phyloP scores from a whole-genome alignment of 2,113 vertebrate species.

The Myocastor coypus region DNA sequence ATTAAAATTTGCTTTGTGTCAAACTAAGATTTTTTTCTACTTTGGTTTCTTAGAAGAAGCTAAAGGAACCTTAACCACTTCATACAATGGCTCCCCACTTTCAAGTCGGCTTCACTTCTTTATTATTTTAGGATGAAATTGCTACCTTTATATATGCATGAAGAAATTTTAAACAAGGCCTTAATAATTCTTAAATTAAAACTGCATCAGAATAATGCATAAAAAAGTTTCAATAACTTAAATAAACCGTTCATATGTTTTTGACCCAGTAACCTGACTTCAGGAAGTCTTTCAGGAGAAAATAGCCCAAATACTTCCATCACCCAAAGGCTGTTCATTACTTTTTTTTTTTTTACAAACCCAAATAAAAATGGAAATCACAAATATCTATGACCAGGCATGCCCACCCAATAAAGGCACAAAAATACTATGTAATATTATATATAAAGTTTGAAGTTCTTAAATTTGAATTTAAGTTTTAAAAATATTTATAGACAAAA shows the following conservation, averaged over 20 bases:
- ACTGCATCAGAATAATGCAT: slow-evolving; percentile 1
- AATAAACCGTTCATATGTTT: slow-evolving; percentile 25
- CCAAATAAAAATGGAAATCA: slow-evolving; percentile 18
- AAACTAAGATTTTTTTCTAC: not conserved
- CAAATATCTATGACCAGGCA: not conserved
- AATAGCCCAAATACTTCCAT: slow-evolving; percentile 18
- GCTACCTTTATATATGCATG: not conserved
- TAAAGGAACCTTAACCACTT: slow-evolving; percentile 2
- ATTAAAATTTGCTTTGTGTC: slow-evolving; percentile 18
- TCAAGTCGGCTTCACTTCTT: not conserved
- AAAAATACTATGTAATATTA: not conserved
- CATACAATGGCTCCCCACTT: not conserved
- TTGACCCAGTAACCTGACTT: slow-evolving; percentile 25
- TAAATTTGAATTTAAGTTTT: not conserved
- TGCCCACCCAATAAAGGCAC: not conserved
- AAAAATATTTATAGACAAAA: not conserved
- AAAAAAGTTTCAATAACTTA: slow-evolving; percentile 30
- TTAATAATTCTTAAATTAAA: slow-evolving; percentile 40
- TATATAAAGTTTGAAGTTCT: not conserved
- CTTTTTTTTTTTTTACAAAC: not conserved
- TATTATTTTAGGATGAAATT: slow-evolving; percentile 28
- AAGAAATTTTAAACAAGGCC: slow-evolving; percentile 1
- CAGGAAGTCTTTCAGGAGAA: slow-evolving; percentile 4
- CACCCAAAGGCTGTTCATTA: not conserved
- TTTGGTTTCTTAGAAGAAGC: slow-evolving; percentile 14